Base-by-base conservation (phyloP, 2,888 invertebrate species). In the Drosophila prostipennis region DNA sequence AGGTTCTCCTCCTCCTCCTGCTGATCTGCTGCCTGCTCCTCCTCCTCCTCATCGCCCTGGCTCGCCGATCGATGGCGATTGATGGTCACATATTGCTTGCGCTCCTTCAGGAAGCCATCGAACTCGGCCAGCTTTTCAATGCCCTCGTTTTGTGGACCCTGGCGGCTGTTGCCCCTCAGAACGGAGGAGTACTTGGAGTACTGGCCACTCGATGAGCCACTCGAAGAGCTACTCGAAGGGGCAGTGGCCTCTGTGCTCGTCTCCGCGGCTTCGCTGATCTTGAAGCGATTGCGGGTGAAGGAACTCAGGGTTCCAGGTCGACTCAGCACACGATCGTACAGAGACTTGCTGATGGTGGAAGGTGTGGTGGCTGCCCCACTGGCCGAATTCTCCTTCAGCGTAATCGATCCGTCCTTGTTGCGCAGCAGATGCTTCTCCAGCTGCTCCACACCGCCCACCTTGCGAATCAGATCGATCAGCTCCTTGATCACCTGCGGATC, bases 361-460 rank as follows among this genome's bases (percentile, higher is more conserved):
- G 95, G 94, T 0, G 96, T 95, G 8, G 91, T 91, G 0, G 90
- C 76, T 43, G 81, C 82, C 23, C 91, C 87, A 8, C 78, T 91
- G 0, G 93, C 92, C 0, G 78, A 74, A 61, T 86, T 86, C 57
- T 93, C 93, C 34, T 90, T 89, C 0, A 93, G 90, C 0, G 93
- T 90, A 1, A 91, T 80, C 91, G 93, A 51, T 91, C 92, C 94
- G 34, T 93, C 93, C 8, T 93, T 93, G 78, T 94, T 93, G 6
- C 93, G 89, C 29, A 93, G 92, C 14, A 97, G 91, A 71, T 96
- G 96, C 85, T 96, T 97, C 90, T 97, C 97, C 14, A 97, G 90
- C 87, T 97, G 96, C 88, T 97, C 97, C 1, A 97, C 94, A 14
- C 97, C 97, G 94, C 96, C 97, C 64, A 96, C 95, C 94, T 96